Evolutionary conservation across 2,113 vertebrate genomes (phyloP), one percentile per base, ranked within the genome.

Genomic region (Cheirogaleus medius): DNA sequence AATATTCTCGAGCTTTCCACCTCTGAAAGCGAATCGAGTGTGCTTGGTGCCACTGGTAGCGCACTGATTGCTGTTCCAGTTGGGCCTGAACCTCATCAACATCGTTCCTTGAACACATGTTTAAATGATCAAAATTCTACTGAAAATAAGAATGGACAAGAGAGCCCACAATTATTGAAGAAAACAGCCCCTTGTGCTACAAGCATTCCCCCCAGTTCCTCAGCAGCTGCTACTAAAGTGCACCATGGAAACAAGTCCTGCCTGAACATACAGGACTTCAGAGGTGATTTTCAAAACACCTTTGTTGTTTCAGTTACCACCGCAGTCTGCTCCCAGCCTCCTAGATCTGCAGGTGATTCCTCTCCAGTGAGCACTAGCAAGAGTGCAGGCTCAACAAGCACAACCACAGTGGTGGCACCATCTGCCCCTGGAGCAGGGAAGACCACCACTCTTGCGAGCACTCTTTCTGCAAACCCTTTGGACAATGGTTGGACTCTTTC

Each of bases 401-500:
- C 87, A 20, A 93, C 95, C 1, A 68, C 96, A 7, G 58, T 0
- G 0, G 91, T 97, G 10, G 73, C 6, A 13, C 73, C 94, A 0
- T 98, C 97, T 87, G 71, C 95, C 58, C 34, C 88, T 54, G 98
- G 96, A 83, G 98, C 98, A 87, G 98, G 97, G 42, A 98, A 98
- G 96, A 93, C 98, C 32, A 96, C 90, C 32, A 98, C 60, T 47
- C 95, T 98, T 77, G 91, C 97, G 86, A 98, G 98, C 93, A 91
- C 97, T 85, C 92, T 98, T 92, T 97, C 98, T 94, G 56, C 97
- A 87, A 96, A 95, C 91, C 88, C 98, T 66, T 90, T 99, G 91
- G 99, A 98, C 82, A 98, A 74, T 96, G 96, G 98, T 97, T 99
- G 98, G 98, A 98, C 98, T 80, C 98, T 98, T 89, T 98, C 98